phyloP scores from a whole-genome alignment of 2,797 vertebrate species.

The Sus cebifrons region DNA sequence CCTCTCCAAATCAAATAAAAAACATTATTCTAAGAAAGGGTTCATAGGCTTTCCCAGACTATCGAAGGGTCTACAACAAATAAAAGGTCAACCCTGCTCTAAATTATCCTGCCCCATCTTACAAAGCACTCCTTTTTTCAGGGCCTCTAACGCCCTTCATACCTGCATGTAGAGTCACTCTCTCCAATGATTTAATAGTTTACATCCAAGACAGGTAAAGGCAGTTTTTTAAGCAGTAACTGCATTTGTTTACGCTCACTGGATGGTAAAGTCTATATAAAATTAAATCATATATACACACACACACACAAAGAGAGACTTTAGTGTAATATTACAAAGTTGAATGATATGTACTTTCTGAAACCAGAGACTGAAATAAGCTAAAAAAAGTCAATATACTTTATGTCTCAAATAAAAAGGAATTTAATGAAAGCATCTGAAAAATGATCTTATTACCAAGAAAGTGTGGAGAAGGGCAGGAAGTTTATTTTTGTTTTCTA shows the following conservation, averaged over 20 bases:
- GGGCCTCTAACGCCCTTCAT: not conserved
- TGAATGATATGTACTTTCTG: constrained; percentile 33
- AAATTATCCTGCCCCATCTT: constrained; percentile 9
- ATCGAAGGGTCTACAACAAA: not conserved
- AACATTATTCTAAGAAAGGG: constrained; percentile 26
- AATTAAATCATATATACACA: not conserved
- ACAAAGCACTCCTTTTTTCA: constrained; percentile 43
- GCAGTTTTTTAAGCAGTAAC: not conserved
- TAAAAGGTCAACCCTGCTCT: not conserved
- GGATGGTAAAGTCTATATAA: not conserved
- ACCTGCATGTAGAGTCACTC: not conserved
- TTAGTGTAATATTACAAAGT: not conserved
- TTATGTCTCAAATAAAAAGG: constrained; percentile 53
- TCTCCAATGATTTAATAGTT: not conserved
- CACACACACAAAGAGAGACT: not conserved
- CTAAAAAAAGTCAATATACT: constrained; percentile 39
- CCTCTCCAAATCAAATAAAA: constrained; percentile 6
- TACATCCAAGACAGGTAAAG: not conserved
- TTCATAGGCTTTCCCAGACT: not conserved
- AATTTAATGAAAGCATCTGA: constrained; percentile 33
- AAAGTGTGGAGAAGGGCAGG: not conserved
- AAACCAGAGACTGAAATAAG: constrained; percentile 40
- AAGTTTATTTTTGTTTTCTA: constrained; percentile 49
- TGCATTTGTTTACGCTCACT: not conserved
- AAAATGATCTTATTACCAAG: constrained; percentile 33